These are phyloP conservation scores for Alloscopus bannaensis DNA, from an alignment of 2,888 invertebrate genomes.

Conservation along the genomic window DNA sequence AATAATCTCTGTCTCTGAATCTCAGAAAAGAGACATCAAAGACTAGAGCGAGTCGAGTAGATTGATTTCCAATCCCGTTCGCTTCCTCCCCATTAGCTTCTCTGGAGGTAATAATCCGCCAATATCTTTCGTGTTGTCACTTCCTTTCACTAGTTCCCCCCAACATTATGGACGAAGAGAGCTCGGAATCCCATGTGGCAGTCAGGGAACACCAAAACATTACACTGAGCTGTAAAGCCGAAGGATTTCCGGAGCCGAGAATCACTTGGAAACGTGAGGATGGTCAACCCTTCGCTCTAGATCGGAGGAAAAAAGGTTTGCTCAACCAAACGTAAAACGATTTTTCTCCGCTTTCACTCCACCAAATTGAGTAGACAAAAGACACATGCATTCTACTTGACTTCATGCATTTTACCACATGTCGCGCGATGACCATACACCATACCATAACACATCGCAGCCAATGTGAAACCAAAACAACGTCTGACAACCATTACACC, in stretches of 20 bases:
- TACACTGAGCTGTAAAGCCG: constrained; percentile 87
- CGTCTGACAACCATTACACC: no score
- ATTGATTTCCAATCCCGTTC: constrained; percentile 60
- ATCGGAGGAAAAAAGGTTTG: constrained; percentile 90
- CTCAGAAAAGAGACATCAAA: no score
- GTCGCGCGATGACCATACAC: no score
- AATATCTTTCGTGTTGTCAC: constrained; percentile 68
- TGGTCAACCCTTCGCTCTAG: constrained; percentile 89
- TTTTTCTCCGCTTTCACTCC: constrained; percentile 49
- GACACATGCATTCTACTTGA: constrained; percentile 11
- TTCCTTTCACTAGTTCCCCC: constrained; percentile 86
- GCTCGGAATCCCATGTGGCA: constrained; percentile 93
- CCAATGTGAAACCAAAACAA: no score
- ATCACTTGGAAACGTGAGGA: constrained; percentile 96
- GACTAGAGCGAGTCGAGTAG: no score
- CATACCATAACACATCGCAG: no score
- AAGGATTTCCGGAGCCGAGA: constrained; percentile 93
- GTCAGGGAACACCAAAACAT: constrained; percentile 96
- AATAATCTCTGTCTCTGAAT: constrained; percentile 54
- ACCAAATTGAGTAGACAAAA: constrained; percentile 26
- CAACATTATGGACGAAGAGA: constrained; percentile 91
- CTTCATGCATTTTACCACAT: background rate
- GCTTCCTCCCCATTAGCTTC: constrained; percentile 14
- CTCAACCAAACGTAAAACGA: constrained; percentile 52
- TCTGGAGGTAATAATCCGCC: constrained; percentile 42